Evolutionary conservation across 2,888 invertebrate species (phyloP), one percentile per base, ranked within the genome.

Genomic region (Ormyrus pomaceus): DNA sequence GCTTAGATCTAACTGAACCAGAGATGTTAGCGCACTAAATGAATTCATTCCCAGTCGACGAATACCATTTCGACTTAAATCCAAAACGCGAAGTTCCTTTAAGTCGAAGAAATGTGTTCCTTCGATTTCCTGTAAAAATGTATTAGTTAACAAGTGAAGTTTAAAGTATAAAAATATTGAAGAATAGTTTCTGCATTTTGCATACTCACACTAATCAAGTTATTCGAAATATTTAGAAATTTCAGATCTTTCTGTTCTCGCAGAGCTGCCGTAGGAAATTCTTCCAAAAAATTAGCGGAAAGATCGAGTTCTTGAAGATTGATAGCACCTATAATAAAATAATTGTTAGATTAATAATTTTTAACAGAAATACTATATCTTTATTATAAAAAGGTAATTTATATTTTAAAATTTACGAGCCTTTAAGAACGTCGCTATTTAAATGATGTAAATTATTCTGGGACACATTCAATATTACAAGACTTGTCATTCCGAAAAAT

Each of bases 1-100:
- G 83, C 97, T 96, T 11, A 97, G 93, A 87, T 97, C 96, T 83
- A 98, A 92, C 86, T 94, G 94, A 77, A 94, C 93, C 19, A 98
- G 91, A 74, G 94, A 93, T 6, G 93, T 93, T 73, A 97, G 92
- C 3, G 95, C 95, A 10, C 95, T 93, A 89, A 97, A 97, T 0
- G 96, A 95, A 79, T 96, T 96, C 0, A 96, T 94, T 0, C 95
- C 94, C 73, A 97, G 93, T 84, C 95, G 95, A 9, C 95, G 95
- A 19, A 98, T 94, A 86, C 95, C 95, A 89, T 97, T 97, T 82
- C 96, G 93, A 86, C 96, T 96, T 74, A 98, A 91, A 89, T 97
- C 97, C 85, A 98, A 90, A 6, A 94, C 93, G 91, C 96, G 94
- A 46, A 97, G 91, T 0, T 93, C 93, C 7, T 92, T 92, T 70